These are phyloP conservation scores for Aelia acuminata DNA, from an alignment of 2,888 invertebrate genomes.

Conservation along the genomic window DNA sequence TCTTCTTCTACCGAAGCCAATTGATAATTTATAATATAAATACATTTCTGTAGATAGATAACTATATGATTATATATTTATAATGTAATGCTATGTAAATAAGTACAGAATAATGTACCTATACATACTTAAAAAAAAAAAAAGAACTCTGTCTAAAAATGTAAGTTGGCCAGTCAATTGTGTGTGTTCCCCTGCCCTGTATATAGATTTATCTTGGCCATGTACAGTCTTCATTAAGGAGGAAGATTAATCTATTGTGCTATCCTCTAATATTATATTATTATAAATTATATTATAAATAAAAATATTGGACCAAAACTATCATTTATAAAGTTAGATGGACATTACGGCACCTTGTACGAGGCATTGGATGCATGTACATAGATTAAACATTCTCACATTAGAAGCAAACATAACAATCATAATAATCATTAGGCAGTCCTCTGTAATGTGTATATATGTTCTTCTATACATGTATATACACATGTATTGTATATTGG, in stretches of 20 bases:
- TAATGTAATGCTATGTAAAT: slow-evolving; percentile 6
- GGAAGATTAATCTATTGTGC: background rate
- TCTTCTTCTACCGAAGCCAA: slow-evolving; percentile 11
- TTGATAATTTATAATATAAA: background rate
- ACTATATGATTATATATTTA: background rate
- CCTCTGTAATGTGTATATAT: background rate
- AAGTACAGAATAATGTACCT: background rate
- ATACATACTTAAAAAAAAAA: background rate
- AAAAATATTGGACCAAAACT: slow-evolving; percentile 40
- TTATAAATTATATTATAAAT: too few species aligned
- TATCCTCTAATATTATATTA: too few species aligned
- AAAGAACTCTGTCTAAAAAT: background rate
- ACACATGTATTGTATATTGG: background rate
- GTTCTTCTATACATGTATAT: background rate
- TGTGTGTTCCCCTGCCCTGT: background rate
- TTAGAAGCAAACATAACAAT: slow-evolving; percentile 38
- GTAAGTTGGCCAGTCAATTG: slow-evolving; percentile 7
- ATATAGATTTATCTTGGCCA: background rate
- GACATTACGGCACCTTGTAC: background rate
- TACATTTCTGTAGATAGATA: background rate
- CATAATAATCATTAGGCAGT: background rate
- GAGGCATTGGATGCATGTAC: background rate
- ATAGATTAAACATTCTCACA: background rate
- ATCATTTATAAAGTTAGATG: background rate
- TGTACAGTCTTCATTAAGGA: background rate